These are phyloP conservation scores for Ciconia stormi DNA, from an alignment of 2,113 vertebrate genomes.

Conservation along the genomic window DNA sequence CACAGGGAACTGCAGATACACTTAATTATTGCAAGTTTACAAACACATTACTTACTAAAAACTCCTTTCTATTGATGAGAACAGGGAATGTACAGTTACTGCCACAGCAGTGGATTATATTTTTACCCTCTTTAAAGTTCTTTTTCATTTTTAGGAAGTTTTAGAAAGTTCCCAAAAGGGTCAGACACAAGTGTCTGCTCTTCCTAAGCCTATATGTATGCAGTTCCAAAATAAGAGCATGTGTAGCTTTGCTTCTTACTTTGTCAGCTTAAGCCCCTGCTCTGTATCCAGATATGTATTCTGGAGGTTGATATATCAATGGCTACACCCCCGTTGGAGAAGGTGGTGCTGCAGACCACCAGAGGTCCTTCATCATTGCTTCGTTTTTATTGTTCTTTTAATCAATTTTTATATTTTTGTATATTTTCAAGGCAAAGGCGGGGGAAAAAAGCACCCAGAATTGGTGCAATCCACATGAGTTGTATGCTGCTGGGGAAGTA, in stretches of 20 bases:
- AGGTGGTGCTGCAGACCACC: not conserved
- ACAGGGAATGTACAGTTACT: not conserved
- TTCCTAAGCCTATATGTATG: not conserved
- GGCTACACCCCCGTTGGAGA: not conserved
- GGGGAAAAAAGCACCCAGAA: rapidly evolving
- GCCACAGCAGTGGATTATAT: not conserved
- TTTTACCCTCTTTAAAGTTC: not conserved
- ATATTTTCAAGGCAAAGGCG: not conserved
- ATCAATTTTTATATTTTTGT: not conserved
- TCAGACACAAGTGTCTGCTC: not conserved
- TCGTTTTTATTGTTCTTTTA: not conserved
- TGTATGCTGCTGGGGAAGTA: not conserved
- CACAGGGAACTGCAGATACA: not conserved
- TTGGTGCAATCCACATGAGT: not conserved
- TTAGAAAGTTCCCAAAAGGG: not conserved
- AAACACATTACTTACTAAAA: not conserved
- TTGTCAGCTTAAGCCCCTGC: not conserved
- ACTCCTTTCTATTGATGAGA: not conserved
- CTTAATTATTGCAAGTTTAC: not conserved
- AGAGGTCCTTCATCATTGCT: not conserved
- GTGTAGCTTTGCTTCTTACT: not conserved
- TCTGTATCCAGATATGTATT: not conserved
- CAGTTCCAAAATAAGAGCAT: not conserved
- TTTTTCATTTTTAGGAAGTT: not conserved
- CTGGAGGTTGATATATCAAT: not conserved